Percentiles rank a stretch among this genome's conserved stretches.
Evolutionary conservation across 2,888 invertebrate genomes (phyloP).

Genomic region (Limenitis camilla): DNA sequence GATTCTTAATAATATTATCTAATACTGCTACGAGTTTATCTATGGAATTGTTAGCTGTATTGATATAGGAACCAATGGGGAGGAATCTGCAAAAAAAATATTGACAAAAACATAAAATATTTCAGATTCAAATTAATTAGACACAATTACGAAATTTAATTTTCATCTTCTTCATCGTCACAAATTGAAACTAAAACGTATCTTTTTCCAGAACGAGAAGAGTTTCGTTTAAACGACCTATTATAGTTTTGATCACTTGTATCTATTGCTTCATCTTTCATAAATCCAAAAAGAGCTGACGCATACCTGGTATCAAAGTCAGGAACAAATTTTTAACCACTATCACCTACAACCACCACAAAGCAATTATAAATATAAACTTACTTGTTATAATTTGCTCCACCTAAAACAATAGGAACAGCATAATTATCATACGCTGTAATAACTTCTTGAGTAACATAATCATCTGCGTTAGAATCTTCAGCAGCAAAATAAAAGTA

Average conservation of each 20-base stretch:
- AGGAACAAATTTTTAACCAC: no score
- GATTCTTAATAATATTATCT: conserved; percentile 36
- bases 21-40: conserved; percentile 39
- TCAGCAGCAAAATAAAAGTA: conserved; percentile 56
- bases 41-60: conserved; percentile 28
- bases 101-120: background rate
- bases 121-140: no score
- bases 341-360: no score
- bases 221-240: no score
- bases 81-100: conserved; percentile 45
- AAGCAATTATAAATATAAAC: conserved; percentile 6
- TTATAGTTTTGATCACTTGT: no score
- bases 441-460: conserved; percentile 50
- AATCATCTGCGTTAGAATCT: conserved; percentile 43
- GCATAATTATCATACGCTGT: conserved; percentile 71
- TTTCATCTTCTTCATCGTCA: no score
- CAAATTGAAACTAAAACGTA: no score
- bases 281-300: no score
- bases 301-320: no score
- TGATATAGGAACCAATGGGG: conserved; percentile 51
- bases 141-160: no score
- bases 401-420: conserved; percentile 79
- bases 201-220: no score
- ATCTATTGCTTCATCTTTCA: no score
- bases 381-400: conserved; percentile 74